A percentile compares a stretch with the other conserved stretches of the same genome.
These are phyloP conservation scores for Bombus confusus DNA, from an alignment of 1,140 invertebrate genomes.

Conservation along the genomic window DNA sequence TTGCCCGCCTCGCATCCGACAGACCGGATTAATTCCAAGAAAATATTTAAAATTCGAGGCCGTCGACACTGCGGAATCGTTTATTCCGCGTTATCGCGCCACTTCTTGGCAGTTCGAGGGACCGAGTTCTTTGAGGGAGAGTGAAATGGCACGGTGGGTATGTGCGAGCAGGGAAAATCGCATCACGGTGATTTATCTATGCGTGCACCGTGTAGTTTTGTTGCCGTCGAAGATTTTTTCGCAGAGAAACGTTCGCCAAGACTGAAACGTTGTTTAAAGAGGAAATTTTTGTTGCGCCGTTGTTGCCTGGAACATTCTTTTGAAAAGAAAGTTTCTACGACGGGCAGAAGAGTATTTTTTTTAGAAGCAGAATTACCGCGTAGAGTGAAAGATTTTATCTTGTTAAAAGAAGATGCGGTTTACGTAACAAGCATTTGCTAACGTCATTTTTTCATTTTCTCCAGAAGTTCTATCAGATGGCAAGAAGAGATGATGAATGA, in stretches of 20 bases:
- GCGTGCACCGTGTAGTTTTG: neutral
- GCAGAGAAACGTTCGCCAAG: too few species aligned
- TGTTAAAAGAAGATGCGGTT: neutral
- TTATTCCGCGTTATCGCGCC: neutral
- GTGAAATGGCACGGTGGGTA: neutral
- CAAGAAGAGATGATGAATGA: neutral
- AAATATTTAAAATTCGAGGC: conserved; percentile 2
- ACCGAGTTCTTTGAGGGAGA: neutral
- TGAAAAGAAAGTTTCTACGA: neutral
- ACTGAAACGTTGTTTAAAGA: too few species aligned
- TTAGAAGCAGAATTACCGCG: neutral
- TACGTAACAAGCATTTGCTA: neutral
- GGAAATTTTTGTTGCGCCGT: too few species aligned
- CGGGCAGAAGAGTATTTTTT: neutral
- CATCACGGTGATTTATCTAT: neutral
- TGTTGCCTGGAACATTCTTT: neutral
- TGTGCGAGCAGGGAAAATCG: neutral
- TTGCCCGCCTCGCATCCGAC: neutral
- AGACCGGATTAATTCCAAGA: neutral
- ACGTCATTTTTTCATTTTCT: neutral
- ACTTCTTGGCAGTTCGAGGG: neutral
- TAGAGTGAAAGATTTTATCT: neutral
- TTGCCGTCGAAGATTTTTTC: too few species aligned
- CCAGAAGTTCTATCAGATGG: neutral
- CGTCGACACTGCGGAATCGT: neutral